Base-by-base conservation (phyloP, 2,888 invertebrate species). In the Acleris holmiana region DNA sequence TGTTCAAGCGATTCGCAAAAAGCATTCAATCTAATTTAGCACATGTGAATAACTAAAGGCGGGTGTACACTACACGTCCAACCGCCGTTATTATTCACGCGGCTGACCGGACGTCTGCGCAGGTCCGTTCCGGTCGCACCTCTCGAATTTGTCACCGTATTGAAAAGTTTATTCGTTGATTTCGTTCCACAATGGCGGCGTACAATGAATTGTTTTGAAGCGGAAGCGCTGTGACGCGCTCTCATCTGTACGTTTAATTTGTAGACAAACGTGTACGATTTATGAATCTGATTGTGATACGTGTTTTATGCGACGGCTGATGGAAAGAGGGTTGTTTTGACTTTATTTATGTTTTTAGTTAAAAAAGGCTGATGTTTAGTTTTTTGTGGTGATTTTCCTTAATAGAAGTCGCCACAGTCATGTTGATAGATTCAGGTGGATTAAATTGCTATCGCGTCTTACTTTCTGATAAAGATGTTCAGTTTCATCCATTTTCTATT, bases 101-200 rank as follows among this genome's bases (percentile, higher is more conserved):
- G 21, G 6, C 55, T 17, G 55, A 17, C 55, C 55, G 44, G 44
- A 23, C 55, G 53, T 53, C 53, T 23, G 55, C 23, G 21, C 55
- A 13, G 53, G 40, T 2, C 19, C 19, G 17, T 55, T 55, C 55
- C 44, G 55, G 55, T 55, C 55, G 44, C 55, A 55, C 55, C 55
- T 55, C 55, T n/a, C 55, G 15, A 55, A 55, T 55, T 55, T 55
- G 55, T 55, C 55, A 44, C 23, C 55, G 53, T 40, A 53, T 53
- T 53, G 55, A 44, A 55, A 55, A 55, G 55, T 55, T 44, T 44
- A 55, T 23, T 55, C 44, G 55, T 44, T 55, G 55, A 55, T 15
- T 49, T 41, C 44, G 44, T 23, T 23, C 8, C 44, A 44, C 23
- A 55, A 41, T 41, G 41, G 21, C 8, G 8, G 25, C 25, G 54